A percentile compares a stretch with the other conserved stretches of the same genome.
Conservation (phyloP, 2,113 vertebrate genomes). For the Leiothrix lutea region DNA sequence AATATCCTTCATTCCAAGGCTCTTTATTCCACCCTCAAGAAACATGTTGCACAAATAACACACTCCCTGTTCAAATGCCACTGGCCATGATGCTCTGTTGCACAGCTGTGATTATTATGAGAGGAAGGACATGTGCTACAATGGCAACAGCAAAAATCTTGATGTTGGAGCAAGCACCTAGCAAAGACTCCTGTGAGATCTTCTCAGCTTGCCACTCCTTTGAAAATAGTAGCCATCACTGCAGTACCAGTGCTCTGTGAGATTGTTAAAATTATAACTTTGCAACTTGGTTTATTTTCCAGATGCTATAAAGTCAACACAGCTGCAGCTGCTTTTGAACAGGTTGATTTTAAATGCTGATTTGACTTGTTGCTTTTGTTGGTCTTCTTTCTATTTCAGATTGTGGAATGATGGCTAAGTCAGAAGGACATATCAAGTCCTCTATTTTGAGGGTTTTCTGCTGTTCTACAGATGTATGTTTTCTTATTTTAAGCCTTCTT, state of each 20-base stretch:
- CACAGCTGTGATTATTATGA: background rate
- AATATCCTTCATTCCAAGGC: background rate
- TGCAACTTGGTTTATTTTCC: background rate
- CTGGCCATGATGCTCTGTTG: background rate
- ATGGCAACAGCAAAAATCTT: background rate
- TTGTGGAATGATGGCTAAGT: background rate
- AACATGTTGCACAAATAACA: background rate
- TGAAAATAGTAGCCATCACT: background rate
- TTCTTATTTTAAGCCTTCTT: background rate
- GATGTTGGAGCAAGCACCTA: background rate
- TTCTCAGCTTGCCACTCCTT: background rate
- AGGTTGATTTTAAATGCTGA: background rate
- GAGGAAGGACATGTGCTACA: background rate
- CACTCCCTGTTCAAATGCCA: background rate
- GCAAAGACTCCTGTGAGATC: background rate
- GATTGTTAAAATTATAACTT: background rate
- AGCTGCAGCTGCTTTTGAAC: background rate
- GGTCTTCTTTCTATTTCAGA: background rate
- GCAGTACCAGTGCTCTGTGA: background rate
- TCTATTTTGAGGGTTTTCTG: background rate
- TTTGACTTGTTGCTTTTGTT: background rate
- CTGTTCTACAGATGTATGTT: background rate
- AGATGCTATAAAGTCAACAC: background rate
- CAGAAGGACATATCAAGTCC: background rate
- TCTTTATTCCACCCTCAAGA: background rate